These are phyloP conservation scores for Xanthia togata DNA, from an alignment of 2,888 invertebrate species.

Conservation along the genomic window DNA sequence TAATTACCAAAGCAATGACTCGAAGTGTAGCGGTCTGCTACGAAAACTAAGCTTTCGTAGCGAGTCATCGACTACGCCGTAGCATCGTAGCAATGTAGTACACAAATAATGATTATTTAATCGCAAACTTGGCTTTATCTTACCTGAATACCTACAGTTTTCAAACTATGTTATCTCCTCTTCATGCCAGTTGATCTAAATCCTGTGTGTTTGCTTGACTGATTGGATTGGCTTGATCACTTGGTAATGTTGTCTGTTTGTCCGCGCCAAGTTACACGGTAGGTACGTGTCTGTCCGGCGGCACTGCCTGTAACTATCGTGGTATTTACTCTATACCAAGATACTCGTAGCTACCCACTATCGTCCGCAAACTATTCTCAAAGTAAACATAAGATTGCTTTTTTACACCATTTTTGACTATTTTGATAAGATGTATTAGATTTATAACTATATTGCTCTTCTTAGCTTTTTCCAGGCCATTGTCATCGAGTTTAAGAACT, in stretches of 20 bases:
- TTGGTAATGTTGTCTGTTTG: slow-evolving; percentile 56
- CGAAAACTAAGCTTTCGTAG: neutral
- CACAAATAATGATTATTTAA: neutral
- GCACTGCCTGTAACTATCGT: neutral
- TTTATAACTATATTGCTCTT: too few relatives aligned
- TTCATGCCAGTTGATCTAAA: slow-evolving; percentile 9
- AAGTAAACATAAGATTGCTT: neutral
- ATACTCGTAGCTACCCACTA: slow-evolving; percentile 3
- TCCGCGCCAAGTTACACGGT: slow-evolving; percentile 24
- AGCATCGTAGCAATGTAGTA: neutral
- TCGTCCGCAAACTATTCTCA: slow-evolving; percentile 5
- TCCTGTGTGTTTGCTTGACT: slow-evolving; percentile 29
- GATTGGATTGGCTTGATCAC: slow-evolving; percentile 58
- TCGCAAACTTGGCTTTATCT: neutral
- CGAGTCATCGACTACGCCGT: slow-evolving; percentile 8
- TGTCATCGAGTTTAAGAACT: neutral
- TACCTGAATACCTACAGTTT: neutral
- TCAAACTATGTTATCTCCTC: neutral
- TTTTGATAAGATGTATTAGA: neutral
- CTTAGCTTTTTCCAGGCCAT: too few relatives aligned
- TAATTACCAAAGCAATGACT: neutral
- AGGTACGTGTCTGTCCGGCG: neutral
- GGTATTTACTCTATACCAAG: slow-evolving; percentile 9
- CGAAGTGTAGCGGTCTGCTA: neutral
- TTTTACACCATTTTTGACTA: neutral